Base-by-base conservation (phyloP, 2,888 invertebrate species). In the Merodon equestris region DNA sequence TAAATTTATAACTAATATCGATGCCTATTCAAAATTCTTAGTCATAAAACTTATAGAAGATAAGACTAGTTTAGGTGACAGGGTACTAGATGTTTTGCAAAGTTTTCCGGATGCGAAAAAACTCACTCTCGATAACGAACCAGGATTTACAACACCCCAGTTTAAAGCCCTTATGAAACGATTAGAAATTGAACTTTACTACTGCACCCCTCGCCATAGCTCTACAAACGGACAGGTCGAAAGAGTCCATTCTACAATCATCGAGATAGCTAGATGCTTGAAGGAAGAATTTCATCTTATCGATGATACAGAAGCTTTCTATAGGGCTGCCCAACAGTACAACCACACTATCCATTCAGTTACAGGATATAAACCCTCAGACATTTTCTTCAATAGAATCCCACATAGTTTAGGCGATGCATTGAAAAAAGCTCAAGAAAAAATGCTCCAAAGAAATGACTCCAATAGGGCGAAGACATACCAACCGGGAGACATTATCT, bases 161-260 rank as follows among this genome's bases (percentile, higher is more conserved):
- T 71, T 71, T 10, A 27, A 40, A 27, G 17, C 50, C 18, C 42
- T 58, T 13, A 51, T 58, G 58, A 15, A 58, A 36, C 56, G 58
- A 58, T 42, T 9, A n/a, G 57, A 57, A 7, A 51, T 36, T 44
- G 47, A 14, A 56, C 15, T 71, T n/a, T 63, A 63, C 34, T 47
- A 53, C 36, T 34, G n/a, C 15, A 34, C 40, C 47, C n/a, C 58
- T 9, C 15, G 48, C 19, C 53, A 58, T 13, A 73, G 66, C 17
- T 66, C 50, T n/a, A 50, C 61, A 18, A 72, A 64, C 38, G 51
- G 63, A 13, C 71, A 71, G 17, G 48, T 64, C 15, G 72, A 72
- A 57, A 9, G 63, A 50, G 54, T 50, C 9, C 57, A 72, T 34
- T 40, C 27, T 7, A 71, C 54, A 9, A 18, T 50, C 34, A 53